Conservation (phyloP, 2,113 vertebrate genomes). For the Cynoglossus semilaevis region DNA sequence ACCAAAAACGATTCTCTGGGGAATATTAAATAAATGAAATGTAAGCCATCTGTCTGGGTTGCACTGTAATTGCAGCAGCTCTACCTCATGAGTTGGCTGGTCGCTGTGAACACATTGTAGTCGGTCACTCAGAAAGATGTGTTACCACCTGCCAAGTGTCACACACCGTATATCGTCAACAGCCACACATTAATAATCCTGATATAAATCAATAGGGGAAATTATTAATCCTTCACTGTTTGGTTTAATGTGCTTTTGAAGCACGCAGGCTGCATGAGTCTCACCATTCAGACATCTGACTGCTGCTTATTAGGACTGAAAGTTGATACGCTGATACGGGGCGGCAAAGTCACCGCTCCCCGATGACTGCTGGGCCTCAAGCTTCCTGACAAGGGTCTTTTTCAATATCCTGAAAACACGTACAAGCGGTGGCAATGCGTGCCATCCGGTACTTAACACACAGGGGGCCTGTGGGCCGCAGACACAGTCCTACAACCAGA, state of each 20-base stretch:
- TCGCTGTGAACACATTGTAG: constrained; percentile 44
- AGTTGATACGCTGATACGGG: constrained; percentile 64
- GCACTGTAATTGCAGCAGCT: constrained; percentile 69
- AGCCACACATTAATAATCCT: constrained; percentile 26
- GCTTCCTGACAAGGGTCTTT: constrained; percentile 74
- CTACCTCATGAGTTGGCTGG: constrained; percentile 54
- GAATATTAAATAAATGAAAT: constrained; percentile 80
- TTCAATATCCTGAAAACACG: constrained; percentile 77
- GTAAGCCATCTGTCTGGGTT: constrained; percentile 69
- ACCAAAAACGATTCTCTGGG: constrained; percentile 76
- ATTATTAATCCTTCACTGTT: constrained; percentile 1
- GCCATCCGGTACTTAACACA: constrained; percentile 58
- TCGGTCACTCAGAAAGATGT: constrained; percentile 32
- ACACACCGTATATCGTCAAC: constrained; percentile 29
- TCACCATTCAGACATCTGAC: constrained; percentile 28
- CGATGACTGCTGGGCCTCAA: constrained; percentile 58
- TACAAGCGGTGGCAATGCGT: constrained; percentile 32
- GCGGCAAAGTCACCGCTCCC: constrained; percentile 46
- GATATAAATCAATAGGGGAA: constrained; percentile 3
- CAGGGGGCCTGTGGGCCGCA: constrained; percentile 45
- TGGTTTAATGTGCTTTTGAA: neutral
- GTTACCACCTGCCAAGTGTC: constrained; percentile 32
- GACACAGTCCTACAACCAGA: constrained; percentile 25
- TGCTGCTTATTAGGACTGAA: constrained; percentile 58
- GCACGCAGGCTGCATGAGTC: constrained; percentile 17